These are phyloP conservation scores for Epiblema foenella DNA, from an alignment of 2,888 invertebrate genomes.

Conservation along the genomic window DNA sequence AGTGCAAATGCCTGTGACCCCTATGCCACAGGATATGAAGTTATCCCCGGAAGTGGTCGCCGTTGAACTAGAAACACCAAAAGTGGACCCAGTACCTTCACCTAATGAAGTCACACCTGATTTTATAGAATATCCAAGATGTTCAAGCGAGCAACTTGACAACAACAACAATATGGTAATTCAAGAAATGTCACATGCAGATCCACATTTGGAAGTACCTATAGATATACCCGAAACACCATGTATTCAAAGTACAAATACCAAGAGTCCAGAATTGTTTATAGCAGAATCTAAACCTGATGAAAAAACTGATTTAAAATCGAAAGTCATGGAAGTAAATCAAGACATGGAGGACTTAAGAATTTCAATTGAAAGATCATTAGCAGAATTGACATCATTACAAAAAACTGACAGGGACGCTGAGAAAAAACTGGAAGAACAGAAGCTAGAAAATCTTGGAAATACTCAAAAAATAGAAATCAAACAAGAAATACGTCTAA, in stretches of 20 bases:
- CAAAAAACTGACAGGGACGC: conserved; percentile 65
- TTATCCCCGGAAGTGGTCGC: neutral
- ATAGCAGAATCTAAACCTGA: conserved; percentile 51
- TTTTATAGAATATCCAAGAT: conserved; percentile 66
- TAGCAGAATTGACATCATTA: conserved; percentile 71
- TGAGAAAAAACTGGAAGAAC: conserved; percentile 52
- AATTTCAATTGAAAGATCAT: conserved; percentile 73
- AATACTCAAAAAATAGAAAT: neutral
- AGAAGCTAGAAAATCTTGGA: conserved; percentile 19
- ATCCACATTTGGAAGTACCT: conserved; percentile 53
- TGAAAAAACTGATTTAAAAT: conserved; percentile 74
- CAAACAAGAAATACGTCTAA: neutral
- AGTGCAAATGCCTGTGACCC: conserved; percentile 27
- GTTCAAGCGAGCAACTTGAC: conserved; percentile 67
- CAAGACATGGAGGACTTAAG: conserved; percentile 77
- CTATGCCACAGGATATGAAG: conserved; percentile 10
- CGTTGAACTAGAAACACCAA: conserved; percentile 22
- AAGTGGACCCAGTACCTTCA: conserved; percentile 54
- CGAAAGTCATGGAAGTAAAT: conserved; percentile 78
- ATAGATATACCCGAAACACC: conserved; percentile 54
- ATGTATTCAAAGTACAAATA: conserved; percentile 60
- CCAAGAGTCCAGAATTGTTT: conserved; percentile 52
- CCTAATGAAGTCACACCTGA: conserved; percentile 65
- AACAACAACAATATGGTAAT: conserved; percentile 71
- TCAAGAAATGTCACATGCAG: conserved; percentile 60